Conservation (phyloP, 2,113 vertebrate genomes). For the Australoheros scitulus region DNA sequence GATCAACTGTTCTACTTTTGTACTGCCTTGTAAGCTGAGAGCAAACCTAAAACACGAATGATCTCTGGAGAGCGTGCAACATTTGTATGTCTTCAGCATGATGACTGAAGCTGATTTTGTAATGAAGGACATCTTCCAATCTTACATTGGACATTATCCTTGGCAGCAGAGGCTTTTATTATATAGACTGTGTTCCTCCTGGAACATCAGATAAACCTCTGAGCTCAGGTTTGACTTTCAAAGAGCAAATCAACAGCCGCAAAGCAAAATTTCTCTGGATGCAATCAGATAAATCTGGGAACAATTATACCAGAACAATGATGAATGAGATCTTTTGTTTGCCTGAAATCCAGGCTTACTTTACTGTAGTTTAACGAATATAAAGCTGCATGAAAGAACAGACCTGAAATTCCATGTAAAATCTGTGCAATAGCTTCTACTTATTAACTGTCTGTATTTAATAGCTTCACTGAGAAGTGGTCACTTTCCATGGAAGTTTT, state of each 20-base stretch:
- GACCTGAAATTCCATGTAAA: neutral
- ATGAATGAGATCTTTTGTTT: neutral
- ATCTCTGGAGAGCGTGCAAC: neutral
- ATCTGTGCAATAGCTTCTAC: neutral
- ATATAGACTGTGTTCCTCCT: neutral
- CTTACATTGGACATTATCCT: neutral
- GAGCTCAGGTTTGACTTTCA: fast-evolving
- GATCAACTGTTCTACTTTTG: neutral
- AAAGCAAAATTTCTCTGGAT: neutral
- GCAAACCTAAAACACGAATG: neutral
- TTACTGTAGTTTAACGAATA: neutral
- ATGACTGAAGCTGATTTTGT: neutral
- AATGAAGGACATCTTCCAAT: neutral
- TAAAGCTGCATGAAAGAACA: neutral
- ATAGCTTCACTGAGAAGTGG: neutral
- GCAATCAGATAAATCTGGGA: neutral
- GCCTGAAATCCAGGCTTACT: neutral
- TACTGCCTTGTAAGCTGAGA: neutral
- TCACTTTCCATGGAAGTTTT: neutral
- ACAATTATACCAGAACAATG: neutral
- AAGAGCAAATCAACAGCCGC: neutral
- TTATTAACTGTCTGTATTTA: neutral
- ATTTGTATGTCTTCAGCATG: neutral
- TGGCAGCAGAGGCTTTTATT: neutral
- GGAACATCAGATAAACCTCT: neutral